Evolutionary conservation across 2,888 invertebrate genomes (phyloP).

Genomic region (Scaptomyza reducta): DNA sequence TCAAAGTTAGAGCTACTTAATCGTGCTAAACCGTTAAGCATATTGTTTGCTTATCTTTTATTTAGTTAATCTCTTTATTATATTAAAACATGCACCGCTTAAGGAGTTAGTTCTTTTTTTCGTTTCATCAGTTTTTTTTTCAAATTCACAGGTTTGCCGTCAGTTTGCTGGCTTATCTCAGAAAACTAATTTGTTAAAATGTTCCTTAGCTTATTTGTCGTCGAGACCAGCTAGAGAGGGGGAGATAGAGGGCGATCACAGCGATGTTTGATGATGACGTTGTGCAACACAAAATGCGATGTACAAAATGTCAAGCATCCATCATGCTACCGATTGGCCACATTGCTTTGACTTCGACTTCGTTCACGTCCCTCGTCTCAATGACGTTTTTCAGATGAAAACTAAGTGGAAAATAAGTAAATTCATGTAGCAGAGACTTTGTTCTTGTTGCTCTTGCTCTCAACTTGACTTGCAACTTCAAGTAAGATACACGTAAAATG

Average conservation of each 20-base stretch:
- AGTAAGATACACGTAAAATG: slow-evolving; percentile 62
- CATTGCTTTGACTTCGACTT: slow-evolving; percentile 4
- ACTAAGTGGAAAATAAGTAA: slow-evolving; percentile 57
- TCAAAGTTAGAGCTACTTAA: too few relatives aligned
- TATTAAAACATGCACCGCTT: background rate
- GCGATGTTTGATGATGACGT: slow-evolving; percentile 33
- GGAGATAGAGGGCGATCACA: background rate
- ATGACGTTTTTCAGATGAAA: slow-evolving; percentile 56
- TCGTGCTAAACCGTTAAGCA: too few relatives aligned
- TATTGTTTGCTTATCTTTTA: background rate
- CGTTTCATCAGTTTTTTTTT: too few relatives aligned
- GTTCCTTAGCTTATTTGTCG: slow-evolving; percentile 66
- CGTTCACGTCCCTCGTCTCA: slow-evolving; percentile 36
- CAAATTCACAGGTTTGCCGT: slow-evolving; percentile 6
- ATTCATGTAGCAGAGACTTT: slow-evolving; percentile 44
- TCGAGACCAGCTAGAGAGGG: background rate
- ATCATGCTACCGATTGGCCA: slow-evolving; percentile 58
- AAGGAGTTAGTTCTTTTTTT: too few relatives aligned
- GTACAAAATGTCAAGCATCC: slow-evolving; percentile 57
- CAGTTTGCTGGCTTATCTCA: slow-evolving; percentile 60
- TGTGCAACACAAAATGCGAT: slow-evolving; percentile 33
- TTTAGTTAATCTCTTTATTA: background rate
- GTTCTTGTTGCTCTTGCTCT: slow-evolving; percentile 11
- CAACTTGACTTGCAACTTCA: slow-evolving; percentile 57
- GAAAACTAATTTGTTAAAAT: slow-evolving; percentile 80